Conservation (phyloP, 2,113 vertebrate species). For the Eulemur rufifrons region DNA sequence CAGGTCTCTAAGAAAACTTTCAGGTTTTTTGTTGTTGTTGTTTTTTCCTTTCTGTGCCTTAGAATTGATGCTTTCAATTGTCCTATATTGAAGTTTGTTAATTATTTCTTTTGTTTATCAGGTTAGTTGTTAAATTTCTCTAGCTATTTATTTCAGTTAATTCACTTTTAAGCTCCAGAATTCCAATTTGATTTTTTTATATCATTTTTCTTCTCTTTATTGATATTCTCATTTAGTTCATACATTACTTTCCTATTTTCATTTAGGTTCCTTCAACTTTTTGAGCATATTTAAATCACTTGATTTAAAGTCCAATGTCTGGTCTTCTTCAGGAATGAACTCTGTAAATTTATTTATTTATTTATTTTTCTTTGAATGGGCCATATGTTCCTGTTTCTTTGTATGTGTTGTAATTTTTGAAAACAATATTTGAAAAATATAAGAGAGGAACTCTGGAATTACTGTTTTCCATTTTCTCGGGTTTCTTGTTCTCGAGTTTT, state of each 20-base stretch:
- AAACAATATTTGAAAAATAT: not conserved
- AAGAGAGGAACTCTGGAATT: not conserved
- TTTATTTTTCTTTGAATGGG: too few relatives aligned
- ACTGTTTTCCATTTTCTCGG: not conserved
- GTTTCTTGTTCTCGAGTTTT: not conserved
- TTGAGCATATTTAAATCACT: not conserved
- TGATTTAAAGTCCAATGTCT: not conserved
- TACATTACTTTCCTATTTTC: not conserved
- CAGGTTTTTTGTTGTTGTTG: too few relatives aligned
- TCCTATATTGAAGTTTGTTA: too few relatives aligned
- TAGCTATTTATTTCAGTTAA: too few relatives aligned
- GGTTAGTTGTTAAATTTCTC: too few relatives aligned
- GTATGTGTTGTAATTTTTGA: not conserved
- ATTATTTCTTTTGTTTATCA: too few relatives aligned
- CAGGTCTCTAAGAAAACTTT: too few relatives aligned
- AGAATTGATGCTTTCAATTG: too few relatives aligned
- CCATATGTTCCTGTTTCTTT: not conserved
- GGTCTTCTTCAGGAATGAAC: not conserved
- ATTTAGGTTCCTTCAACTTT: not conserved
- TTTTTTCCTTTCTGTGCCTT: too few relatives aligned
- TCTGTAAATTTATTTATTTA: not conserved
- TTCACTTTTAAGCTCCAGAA: too few relatives aligned
- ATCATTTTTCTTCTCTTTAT: too few relatives aligned
- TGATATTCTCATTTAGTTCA: not conserved
- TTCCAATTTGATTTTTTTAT: too few relatives aligned